A percentile compares a stretch with the other conserved stretches of the same genome.
These are phyloP conservation scores for Rhabditoides inermis DNA, from an alignment of 2,888 invertebrate species.

Conservation along the genomic window DNA sequence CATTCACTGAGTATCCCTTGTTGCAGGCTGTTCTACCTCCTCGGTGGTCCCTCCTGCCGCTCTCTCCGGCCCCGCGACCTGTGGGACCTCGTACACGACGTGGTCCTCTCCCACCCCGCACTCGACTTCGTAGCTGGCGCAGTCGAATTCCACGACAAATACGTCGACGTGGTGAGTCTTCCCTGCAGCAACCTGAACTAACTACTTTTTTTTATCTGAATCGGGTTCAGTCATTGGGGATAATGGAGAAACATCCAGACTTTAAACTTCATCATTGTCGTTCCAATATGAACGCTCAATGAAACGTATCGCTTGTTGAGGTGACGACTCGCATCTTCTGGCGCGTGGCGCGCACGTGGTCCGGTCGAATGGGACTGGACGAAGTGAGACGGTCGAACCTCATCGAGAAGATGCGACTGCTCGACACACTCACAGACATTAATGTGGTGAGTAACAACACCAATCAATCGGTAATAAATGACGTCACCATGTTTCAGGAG, in stretches of 20 bases:
- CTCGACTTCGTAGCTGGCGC: constrained; percentile 92
- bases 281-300: neutral
- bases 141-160: constrained; percentile 94
- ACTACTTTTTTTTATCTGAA: neutral
- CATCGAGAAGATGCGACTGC: constrained; percentile 34
- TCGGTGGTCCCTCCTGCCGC: no score
- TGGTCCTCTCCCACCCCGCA: constrained; percentile 75
- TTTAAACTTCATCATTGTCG: neutral
- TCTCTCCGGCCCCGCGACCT: constrained; percentile 75
- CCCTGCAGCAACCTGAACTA: neutral
- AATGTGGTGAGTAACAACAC: no score
- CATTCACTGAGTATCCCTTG: no score
- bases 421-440: constrained; percentile 40
- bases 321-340: constrained; percentile 95
- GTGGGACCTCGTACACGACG: constrained; percentile 74
- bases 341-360: constrained; percentile 92
- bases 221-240: neutral
- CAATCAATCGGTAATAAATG: no score
- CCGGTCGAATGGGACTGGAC: constrained; percentile 76
- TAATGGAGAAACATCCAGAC: neutral
- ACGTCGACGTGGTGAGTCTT: constrained; percentile 80
- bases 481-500: no score
- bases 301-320: constrained; percentile 57
- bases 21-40: no score
- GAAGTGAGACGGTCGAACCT: constrained; percentile 82